phyloP scores from a whole-genome alignment of 64 coral and sea anemone genomes.

The Orbicella faveolata region DNA sequence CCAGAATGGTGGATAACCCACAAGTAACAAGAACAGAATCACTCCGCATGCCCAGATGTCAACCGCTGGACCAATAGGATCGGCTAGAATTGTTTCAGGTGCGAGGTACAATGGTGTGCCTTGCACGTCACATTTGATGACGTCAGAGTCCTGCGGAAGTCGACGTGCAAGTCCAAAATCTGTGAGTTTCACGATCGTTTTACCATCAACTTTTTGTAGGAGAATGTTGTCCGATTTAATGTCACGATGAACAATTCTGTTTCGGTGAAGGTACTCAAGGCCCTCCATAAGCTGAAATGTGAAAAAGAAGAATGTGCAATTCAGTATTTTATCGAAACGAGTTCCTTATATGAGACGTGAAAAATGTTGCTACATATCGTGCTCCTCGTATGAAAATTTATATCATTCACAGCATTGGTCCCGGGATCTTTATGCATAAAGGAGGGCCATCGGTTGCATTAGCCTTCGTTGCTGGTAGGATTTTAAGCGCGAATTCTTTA shows the following conservation, averaged over 20 bases:
- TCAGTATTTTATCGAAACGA: too few species aligned
- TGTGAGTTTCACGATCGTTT: slow-evolving; percentile 25
- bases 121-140: slow-evolving; percentile 3
- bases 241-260: slow-evolving; percentile 79
- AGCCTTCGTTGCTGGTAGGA: too few species aligned
- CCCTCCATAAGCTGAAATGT: slow-evolving; percentile 60
- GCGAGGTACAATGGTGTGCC: slow-evolving; percentile 39
- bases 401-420: too few species aligned
- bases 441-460: too few species aligned
- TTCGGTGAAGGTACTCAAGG: slow-evolving; percentile 71
- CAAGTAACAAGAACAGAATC: slow-evolving; percentile 28
- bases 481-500: too few species aligned
- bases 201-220: slow-evolving; percentile 26
- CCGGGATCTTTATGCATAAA: too few species aligned
- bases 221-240: slow-evolving; percentile 88
- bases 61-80: slow-evolving; percentile 18
- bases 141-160: slow-evolving; percentile 5
- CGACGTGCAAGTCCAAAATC: slow-evolving; percentile 32
- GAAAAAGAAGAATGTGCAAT: too few species aligned
- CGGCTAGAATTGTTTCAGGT: slow-evolving; percentile 25
- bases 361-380: too few species aligned
- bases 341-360: too few species aligned
- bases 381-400: too few species aligned
- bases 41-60: slow-evolving; percentile 47
- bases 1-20: slow-evolving; percentile 40